These are phyloP conservation scores for Drosophila lini DNA, from an alignment of 1,140 invertebrate species.

Conservation along the genomic window DNA sequence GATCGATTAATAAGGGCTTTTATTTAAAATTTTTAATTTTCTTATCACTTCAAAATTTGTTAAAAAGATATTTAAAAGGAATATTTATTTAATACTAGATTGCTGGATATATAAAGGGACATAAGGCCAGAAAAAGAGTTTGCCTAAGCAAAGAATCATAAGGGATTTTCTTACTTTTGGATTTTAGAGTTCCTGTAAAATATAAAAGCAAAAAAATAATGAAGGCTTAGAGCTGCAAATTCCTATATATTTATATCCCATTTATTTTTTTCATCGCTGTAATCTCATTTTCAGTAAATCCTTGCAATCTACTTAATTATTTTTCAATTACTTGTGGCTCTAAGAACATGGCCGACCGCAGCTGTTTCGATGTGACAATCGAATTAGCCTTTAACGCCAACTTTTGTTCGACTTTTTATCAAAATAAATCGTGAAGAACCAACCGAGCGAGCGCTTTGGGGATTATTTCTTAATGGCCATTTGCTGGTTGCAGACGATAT, in stretches of 20 bases:
- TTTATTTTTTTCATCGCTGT: neutral
- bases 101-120: slow-evolving; percentile 1
- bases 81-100: neutral
- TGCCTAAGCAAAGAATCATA: neutral
- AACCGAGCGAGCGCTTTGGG: slow-evolving; percentile 31
- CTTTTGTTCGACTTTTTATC: slow-evolving; percentile 78
- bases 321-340: slow-evolving; percentile 13
- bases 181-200: neutral
- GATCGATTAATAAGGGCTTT: neutral
- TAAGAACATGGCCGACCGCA: neutral
- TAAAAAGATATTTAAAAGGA: neutral
- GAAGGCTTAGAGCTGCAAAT: too few relatives aligned
- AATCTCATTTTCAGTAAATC: neutral
- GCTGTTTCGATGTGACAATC: slow-evolving; percentile 23
- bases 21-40: neutral
- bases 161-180: neutral
- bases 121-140: neutral
- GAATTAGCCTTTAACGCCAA: slow-evolving; percentile 72
- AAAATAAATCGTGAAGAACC: slow-evolving; percentile 78
- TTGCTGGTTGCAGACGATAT: slow-evolving; percentile 44
- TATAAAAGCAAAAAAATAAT: too few relatives aligned
- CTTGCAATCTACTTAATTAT: slow-evolving; percentile 1
- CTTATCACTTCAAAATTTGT: neutral
- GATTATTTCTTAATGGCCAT: slow-evolving; percentile 61
- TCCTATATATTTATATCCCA: neutral